phyloP scores from a whole-genome alignment of 2,113 vertebrate species.

The Chaetops frenatus region DNA sequence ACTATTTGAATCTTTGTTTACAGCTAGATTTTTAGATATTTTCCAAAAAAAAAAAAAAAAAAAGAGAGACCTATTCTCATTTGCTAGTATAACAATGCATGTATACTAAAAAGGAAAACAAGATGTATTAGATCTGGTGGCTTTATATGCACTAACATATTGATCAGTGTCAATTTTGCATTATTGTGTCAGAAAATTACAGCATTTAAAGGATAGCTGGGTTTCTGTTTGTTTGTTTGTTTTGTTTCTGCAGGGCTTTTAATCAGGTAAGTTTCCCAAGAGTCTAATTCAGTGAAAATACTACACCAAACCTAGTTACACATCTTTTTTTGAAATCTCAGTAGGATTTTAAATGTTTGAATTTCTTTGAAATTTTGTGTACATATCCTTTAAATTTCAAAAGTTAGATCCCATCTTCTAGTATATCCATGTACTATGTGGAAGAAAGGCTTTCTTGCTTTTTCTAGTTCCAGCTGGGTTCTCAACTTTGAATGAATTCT shows the following conservation, averaged over 20 bases:
- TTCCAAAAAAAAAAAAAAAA: background rate
- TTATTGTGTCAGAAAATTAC: background rate
- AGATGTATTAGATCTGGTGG: background rate
- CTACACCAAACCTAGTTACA: background rate
- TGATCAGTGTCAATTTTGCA: background rate
- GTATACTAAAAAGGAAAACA: background rate
- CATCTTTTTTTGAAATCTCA: background rate
- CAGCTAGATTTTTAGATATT: background rate
- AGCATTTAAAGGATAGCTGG: background rate
- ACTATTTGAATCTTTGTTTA: background rate
- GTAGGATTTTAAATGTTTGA: background rate
- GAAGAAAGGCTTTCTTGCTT: background rate
- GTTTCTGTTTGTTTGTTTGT: background rate
- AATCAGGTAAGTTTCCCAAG: background rate
- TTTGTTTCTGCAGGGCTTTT: background rate
- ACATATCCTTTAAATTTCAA: background rate
- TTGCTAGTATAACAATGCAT: background rate
- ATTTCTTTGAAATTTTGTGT: background rate
- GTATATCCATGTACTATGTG: background rate
- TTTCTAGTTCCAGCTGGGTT: constrained; percentile 7
- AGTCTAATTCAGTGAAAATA: background rate
- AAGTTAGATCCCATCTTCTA: background rate
- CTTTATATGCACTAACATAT: background rate
- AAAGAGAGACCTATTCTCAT: background rate
- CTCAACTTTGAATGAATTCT: background rate